Evolutionary conservation across 2,797 vertebrate genomes (phyloP).

Genomic region (Gymnothorax javanicus): DNA sequence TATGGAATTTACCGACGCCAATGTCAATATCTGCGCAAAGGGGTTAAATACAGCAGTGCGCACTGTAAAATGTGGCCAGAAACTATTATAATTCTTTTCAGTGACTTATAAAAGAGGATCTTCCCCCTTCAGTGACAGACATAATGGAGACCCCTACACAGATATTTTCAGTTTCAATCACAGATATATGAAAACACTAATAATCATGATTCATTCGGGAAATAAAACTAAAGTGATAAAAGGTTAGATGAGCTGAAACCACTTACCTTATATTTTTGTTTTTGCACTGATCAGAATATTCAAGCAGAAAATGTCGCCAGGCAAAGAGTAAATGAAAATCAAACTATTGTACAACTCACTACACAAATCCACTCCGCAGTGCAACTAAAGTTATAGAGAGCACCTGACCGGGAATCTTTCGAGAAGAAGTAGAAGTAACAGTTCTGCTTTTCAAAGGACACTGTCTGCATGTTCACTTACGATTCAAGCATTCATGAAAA

Average conservation of each 20-base stretch:
- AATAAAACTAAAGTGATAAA: background rate
- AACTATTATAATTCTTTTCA: background rate
- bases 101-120: background rate
- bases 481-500: conserved; percentile 51
- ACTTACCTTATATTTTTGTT: conserved; percentile 26
- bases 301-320: background rate
- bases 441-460: conserved; percentile 54
- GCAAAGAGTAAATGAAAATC: background rate
- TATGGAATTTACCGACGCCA: too few species aligned
- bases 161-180: background rate
- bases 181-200: background rate
- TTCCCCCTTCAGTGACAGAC: background rate
- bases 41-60: background rate
- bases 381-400: background rate
- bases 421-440: conserved; percentile 38
- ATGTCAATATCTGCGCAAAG: too few species aligned
- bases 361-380: conserved; percentile 47
- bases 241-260: background rate
- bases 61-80: background rate
- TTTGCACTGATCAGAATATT: background rate
- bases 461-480: conserved; percentile 51
- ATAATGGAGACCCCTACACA: background rate
- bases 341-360: conserved; percentile 9
- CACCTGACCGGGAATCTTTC: conserved; percentile 14
- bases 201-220: background rate